phyloP scores from a whole-genome alignment of 2,113 vertebrate species.

The Caloenas nicobarica region DNA sequence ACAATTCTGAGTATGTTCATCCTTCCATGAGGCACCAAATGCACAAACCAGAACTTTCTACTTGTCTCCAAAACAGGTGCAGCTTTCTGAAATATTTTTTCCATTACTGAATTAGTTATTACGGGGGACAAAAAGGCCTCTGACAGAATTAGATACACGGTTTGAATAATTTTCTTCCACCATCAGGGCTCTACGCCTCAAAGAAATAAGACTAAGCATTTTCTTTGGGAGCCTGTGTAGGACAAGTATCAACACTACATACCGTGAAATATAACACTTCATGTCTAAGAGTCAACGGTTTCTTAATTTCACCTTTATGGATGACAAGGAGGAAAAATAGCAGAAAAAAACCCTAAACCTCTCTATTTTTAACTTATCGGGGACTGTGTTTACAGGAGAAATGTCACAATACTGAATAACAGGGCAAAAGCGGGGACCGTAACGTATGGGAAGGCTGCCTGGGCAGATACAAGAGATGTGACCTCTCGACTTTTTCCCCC shows the following conservation, averaged over 20 bases:
- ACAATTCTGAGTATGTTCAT: background rate
- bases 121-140: background rate
- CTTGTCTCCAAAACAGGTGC: background rate
- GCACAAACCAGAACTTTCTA: background rate
- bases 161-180: background rate
- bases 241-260: background rate
- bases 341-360: background rate
- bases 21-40: background rate
- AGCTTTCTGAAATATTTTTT: background rate
- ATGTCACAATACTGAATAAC: background rate
- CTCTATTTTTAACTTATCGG: conserved; percentile 17
- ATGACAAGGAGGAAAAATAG: background rate
- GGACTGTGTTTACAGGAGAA: conserved; percentile 24
- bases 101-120: background rate
- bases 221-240: background rate
- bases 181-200: background rate
- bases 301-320: background rate
- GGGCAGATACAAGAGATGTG: background rate
- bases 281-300: background rate
- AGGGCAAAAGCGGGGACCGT: background rate
- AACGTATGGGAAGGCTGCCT: background rate
- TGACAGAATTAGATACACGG: background rate
- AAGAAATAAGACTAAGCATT: background rate
- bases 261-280: background rate
- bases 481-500: conserved; percentile 9